phyloP scores from a whole-genome alignment of 2,888 invertebrate species.

The Nasonovia ribisnigri region DNA sequence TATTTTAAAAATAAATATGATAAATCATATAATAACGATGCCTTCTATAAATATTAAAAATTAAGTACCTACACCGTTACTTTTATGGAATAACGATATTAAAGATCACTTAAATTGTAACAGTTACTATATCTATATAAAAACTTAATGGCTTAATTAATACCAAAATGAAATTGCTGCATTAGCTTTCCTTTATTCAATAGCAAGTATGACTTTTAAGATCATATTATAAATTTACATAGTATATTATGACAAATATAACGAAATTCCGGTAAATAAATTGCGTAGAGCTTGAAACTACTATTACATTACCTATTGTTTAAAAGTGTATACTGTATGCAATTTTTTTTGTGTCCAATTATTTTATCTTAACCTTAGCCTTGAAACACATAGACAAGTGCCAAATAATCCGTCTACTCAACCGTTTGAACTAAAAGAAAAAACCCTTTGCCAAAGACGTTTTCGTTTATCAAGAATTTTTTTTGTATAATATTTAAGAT shows the following conservation, averaged over 20 bases:
- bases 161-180: neutral
- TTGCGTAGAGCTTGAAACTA: neutral
- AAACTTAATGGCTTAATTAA: neutral
- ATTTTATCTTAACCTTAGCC: slow-evolving; percentile 42
- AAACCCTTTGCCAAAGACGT: slow-evolving; percentile 20
- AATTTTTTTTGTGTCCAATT: slow-evolving; percentile 21
- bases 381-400: slow-evolving; percentile 27
- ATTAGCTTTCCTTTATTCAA: neutral
- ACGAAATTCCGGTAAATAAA: neutral
- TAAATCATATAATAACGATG: neutral
- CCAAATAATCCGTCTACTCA: slow-evolving; percentile 55
- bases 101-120: neutral
- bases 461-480: slow-evolving; percentile 3
- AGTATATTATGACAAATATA: neutral
- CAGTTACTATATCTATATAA: neutral
- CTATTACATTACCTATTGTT: neutral
- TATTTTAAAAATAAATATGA: neutral
- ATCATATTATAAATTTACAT: neutral
- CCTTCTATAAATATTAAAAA: neutral
- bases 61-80: neutral
- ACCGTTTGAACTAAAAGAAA: slow-evolving; percentile 13
- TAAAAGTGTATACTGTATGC: neutral
- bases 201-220: neutral
- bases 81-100: neutral
- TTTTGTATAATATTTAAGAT: slow-evolving; percentile 15